phyloP scores from a whole-genome alignment of 2,888 invertebrate genomes.

The Danaus chrysippus region DNA sequence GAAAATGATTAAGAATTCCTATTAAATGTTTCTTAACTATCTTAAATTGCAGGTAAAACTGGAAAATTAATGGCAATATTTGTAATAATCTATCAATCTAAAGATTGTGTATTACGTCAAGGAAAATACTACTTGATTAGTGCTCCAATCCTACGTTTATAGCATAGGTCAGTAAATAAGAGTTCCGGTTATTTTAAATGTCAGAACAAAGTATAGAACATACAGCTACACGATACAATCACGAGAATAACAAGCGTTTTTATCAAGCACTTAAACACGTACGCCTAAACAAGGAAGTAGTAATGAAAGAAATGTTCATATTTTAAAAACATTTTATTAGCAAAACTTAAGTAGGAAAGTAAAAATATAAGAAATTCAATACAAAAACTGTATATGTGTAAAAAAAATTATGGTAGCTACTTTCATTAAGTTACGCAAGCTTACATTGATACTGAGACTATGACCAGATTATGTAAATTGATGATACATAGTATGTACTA shows the following conservation, averaged over 20 bases:
- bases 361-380: slow-evolving; percentile 75
- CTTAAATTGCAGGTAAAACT: neutral
- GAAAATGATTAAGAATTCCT: no score
- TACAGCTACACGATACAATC: neutral
- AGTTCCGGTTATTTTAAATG: slow-evolving; percentile 31
- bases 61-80: slow-evolving; percentile 2
- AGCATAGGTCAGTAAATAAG: slow-evolving; percentile 22
- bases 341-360: slow-evolving; percentile 78
- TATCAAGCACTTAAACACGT: neutral
- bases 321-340: slow-evolving; percentile 78
- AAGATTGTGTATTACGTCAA: slow-evolving; percentile 14
- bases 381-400: slow-evolving; percentile 73
- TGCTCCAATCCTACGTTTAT: slow-evolving; percentile 15
- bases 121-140: slow-evolving; percentile 17
- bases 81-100: slow-evolving; percentile 3
- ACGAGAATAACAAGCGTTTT: neutral
- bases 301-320: slow-evolving; percentile 37
- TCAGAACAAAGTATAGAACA: slow-evolving; percentile 17
- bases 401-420: slow-evolving; percentile 68
- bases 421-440: slow-evolving; percentile 49
- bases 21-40: neutral
- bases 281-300: neutral
- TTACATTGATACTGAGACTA: slow-evolving; percentile 35
- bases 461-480: slow-evolving; percentile 22
- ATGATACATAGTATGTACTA: neutral